Base-by-base conservation (phyloP, 2,113 vertebrate genomes). In the Gallinago jamesoni region DNA sequence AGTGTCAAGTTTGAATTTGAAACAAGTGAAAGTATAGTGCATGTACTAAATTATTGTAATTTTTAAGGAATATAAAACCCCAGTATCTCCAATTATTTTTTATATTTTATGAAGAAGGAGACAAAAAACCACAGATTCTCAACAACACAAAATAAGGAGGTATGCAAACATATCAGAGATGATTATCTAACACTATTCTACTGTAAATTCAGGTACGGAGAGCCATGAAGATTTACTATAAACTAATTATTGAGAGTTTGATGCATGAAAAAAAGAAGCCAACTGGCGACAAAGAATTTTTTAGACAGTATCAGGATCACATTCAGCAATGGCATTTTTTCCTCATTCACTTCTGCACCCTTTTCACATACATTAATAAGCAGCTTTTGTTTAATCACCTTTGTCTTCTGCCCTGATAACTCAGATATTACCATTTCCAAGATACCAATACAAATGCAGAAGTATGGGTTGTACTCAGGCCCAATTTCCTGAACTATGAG, bases 1-100 rank as follows among this genome's bases (percentile, higher is more conserved):
- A 89, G 79, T 82, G 90, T 95, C 39, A 96, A 75, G 57, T 94
- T 81, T 97, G 93, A 98, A 97, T 96, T 92, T 95, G 89, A 97
- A 98, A 95, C 86, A 96, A 85, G 50, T 53, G 23, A 91, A 86
- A 90, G 63, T 52, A 52, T 63, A 95, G 72, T 86, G 83, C 89
- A 90, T 91, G 84, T 75, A 93, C 95, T 94, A 94, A 79, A 95
- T 39, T 77, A 73, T 30, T 79, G 3, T 18, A 72, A 72, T 25
- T 60, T 52, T 67, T 50, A 81, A 67, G 23, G 21, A 88, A 87
- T 16, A 43, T 53, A 89, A 73, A 73, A 84, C 47, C 10, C 22
- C 35, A 16, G 5, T 69, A 73, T n/a, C 64, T 94, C 41, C 69
- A 25, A 73, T 35, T 77, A 63, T 1, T 53, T 79, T 82, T 87